phyloP scores from a whole-genome alignment of 2,888 invertebrate genomes.

The Nephrotoma flavescens region DNA sequence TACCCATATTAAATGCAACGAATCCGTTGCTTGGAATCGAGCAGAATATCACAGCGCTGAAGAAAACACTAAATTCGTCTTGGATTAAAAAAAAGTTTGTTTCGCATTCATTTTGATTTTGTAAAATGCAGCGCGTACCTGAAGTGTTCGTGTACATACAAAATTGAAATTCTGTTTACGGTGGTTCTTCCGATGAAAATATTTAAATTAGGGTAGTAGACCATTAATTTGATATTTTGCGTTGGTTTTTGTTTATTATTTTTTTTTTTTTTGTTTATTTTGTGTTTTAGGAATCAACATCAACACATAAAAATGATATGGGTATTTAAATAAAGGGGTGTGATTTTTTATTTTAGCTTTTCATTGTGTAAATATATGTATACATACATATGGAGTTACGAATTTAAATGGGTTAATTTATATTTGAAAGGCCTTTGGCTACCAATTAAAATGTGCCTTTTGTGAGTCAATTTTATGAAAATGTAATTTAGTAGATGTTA shows the following conservation, averaged over 20 bases:
- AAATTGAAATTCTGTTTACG: background rate
- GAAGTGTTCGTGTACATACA: background rate
- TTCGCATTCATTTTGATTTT: background rate
- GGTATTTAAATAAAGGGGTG: background rate
- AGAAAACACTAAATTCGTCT: background rate
- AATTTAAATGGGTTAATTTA: background rate
- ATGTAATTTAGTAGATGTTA: background rate
- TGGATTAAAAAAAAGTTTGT: background rate
- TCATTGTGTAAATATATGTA: background rate
- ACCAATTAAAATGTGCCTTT: background rate
- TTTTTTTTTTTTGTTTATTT: background rate
- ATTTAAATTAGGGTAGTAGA: background rate
- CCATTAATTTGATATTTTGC: background rate
- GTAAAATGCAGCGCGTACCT: background rate
- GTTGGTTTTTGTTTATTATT: background rate
- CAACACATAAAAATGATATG: background rate
- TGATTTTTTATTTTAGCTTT: background rate
- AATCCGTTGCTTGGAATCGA: too few relatives aligned
- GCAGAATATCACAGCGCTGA: too few relatives aligned
- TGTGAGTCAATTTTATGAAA: background rate
- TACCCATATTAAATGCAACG: too few relatives aligned
- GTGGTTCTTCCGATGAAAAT: background rate
- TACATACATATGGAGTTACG: background rate
- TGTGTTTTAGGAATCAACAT: background rate
- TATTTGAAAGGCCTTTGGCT: background rate